These are phyloP conservation scores for Drosophila sordidula DNA, from an alignment of 2,888 invertebrate species.

Conservation along the genomic window DNA sequence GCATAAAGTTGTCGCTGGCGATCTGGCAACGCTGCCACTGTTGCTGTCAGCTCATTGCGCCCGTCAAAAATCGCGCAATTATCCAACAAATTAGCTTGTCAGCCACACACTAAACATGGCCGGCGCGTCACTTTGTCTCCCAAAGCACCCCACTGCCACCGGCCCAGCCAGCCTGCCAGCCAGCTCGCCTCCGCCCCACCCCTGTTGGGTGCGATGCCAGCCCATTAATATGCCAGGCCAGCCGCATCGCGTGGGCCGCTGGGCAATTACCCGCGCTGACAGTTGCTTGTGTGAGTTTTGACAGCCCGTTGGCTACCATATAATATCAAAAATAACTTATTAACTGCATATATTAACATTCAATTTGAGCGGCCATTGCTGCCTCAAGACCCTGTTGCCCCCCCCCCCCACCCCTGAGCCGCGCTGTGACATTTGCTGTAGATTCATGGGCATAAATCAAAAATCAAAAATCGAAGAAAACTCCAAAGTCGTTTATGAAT, in stretches of 20 bases:
- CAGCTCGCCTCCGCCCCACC: not conserved
- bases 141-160: slow-evolving; percentile 9
- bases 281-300: slow-evolving; percentile 82
- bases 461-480: slow-evolving; percentile 81
- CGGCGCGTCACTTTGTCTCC: slow-evolving; percentile 66
- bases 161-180: not conserved
- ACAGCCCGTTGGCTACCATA: slow-evolving; percentile 83
- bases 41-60: slow-evolving; percentile 26
- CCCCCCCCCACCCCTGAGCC: not conserved
- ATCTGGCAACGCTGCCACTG: slow-evolving; percentile 54
- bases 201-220: slow-evolving; percentile 2
- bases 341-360: slow-evolving; percentile 83
- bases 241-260: slow-evolving; percentile 75
- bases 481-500: slow-evolving; percentile 74
- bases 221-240: slow-evolving; percentile 82
- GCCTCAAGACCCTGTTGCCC: slow-evolving; percentile 14
- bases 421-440: slow-evolving; percentile 78
- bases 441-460: slow-evolving; percentile 84
- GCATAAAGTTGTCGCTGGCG: not conserved
- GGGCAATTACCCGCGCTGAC: slow-evolving; percentile 82
- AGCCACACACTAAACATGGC: slow-evolving; percentile 66
- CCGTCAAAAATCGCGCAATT: slow-evolving; percentile 72
- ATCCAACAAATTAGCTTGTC: slow-evolving; percentile 75
- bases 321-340: slow-evolving; percentile 81
- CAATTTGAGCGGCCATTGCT: slow-evolving; percentile 81